Conservation (phyloP, 2,797 vertebrate genomes). For the Petrocephalus schoutedeni region DNA sequence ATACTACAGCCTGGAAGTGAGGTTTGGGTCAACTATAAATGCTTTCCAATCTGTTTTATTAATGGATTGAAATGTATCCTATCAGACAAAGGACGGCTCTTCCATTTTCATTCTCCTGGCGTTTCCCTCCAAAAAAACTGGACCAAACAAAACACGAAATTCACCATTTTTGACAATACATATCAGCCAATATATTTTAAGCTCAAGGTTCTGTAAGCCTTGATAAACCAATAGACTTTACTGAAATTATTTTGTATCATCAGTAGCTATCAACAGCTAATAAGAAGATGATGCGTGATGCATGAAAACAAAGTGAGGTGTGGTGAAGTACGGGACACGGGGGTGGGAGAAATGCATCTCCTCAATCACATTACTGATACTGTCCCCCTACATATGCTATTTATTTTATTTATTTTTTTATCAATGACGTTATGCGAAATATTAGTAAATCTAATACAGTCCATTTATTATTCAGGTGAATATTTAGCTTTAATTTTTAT, state of each 20-base stretch:
- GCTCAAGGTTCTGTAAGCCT: neutral
- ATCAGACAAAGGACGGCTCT: conserved; percentile 36
- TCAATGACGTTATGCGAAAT: no score
- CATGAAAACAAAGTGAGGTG: neutral
- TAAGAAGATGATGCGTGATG: neutral
- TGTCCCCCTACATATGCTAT: no score
- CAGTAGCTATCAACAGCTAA: neutral
- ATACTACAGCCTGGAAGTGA: conserved; percentile 34
- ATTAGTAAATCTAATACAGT: no score
- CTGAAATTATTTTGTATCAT: neutral
- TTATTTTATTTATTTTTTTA: no score
- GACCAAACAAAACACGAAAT: conserved; percentile 3
- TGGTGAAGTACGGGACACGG: no score
- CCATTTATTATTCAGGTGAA: no score
- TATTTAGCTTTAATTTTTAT: no score
- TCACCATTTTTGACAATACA: neutral
- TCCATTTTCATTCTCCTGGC: conserved; percentile 52
- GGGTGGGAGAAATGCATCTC: no score
- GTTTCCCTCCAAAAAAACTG: conserved; percentile 19
- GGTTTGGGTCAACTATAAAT: conserved; percentile 43
- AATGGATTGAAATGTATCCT: conserved; percentile 43
- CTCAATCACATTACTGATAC: no score
- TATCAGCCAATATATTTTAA: neutral
- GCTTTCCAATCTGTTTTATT: conserved; percentile 38
- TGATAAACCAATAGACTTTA: neutral